A percentile compares a stretch with the other conserved stretches of the same genome.
Evolutionary conservation across 2,888 invertebrate genomes (phyloP).

Genomic region (Lithophane ornitopus): DNA sequence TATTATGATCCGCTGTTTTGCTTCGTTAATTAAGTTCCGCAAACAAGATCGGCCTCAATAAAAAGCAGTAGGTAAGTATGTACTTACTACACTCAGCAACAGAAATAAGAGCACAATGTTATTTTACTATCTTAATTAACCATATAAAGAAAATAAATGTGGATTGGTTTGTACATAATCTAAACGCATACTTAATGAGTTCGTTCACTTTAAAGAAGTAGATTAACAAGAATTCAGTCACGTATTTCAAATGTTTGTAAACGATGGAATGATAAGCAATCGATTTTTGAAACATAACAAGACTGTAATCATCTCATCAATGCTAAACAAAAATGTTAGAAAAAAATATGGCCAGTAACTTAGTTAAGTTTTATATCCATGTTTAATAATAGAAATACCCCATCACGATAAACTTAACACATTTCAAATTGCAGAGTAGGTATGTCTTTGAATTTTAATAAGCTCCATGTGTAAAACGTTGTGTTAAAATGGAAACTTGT

Average conservation of each 20-base stretch:
- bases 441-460: slow-evolving; percentile 6
- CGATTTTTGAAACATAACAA: neutral
- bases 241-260: slow-evolving; percentile 23
- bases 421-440: slow-evolving; percentile 1
- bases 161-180: slow-evolving; percentile 34
- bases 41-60: slow-evolving; percentile 6
- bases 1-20: slow-evolving; percentile 17
- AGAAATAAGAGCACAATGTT: slow-evolving; percentile 31
- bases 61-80: neutral
- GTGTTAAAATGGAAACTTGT: slow-evolving; percentile 8
- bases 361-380: neutral
- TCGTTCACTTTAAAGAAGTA: slow-evolving; percentile 68
- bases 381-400: neutral
- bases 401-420: neutral
- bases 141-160: slow-evolving; percentile 30
- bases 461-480: neutral
- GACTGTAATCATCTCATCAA: neutral
- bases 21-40: slow-evolving; percentile 21
- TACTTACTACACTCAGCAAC: neutral
- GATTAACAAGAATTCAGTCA: slow-evolving; percentile 33
- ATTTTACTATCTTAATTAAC: slow-evolving; percentile 49
- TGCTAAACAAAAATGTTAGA: neutral
- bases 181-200: slow-evolving; percentile 64
- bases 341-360: neutral
- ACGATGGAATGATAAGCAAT: neutral